phyloP scores from a whole-genome alignment of 2,888 invertebrate genomes.

The Erpobdella octoculata region DNA sequence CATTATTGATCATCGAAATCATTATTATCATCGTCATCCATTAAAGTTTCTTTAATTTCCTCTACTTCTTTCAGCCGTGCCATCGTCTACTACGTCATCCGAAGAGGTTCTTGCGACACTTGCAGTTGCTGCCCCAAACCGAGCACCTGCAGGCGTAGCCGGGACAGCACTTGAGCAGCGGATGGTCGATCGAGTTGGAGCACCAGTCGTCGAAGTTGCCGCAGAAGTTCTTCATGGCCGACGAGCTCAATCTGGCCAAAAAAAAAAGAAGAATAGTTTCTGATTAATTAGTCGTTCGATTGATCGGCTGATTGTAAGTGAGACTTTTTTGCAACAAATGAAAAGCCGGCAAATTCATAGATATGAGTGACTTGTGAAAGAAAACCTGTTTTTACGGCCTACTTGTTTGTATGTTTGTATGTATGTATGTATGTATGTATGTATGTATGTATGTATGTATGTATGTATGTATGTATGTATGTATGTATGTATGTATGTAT shows the following conservation, averaged over 20 bases:
- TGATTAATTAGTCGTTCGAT: no score
- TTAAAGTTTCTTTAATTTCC: no score
- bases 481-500: neutral
- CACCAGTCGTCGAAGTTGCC: conserved; percentile 26
- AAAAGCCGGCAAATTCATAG: no score
- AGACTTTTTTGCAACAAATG: no score
- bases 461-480: neutral
- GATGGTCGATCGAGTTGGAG: conserved; percentile 1
- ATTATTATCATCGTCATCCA: no score
- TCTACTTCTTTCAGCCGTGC: no score
- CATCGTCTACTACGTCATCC: no score
- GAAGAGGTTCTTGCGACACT: conserved; percentile 21
- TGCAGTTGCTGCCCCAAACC: conserved; percentile 25
- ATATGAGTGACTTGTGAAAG: no score
- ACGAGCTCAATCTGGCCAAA: no score
- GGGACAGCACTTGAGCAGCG: conserved; percentile 25
- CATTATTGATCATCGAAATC: no score
- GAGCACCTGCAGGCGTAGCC: conserved; percentile 24
- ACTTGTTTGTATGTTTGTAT: neutral
- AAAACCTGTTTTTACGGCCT: neutral
- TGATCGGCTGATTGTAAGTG: no score
- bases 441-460: neutral
- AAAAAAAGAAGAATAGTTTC: no score
- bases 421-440: neutral
- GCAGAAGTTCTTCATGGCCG: conserved; percentile 12